Evolutionary conservation across 2,888 invertebrate species (phyloP), one percentile per base, ranked within the genome.

Genomic region (Agrotis ipsilon): DNA sequence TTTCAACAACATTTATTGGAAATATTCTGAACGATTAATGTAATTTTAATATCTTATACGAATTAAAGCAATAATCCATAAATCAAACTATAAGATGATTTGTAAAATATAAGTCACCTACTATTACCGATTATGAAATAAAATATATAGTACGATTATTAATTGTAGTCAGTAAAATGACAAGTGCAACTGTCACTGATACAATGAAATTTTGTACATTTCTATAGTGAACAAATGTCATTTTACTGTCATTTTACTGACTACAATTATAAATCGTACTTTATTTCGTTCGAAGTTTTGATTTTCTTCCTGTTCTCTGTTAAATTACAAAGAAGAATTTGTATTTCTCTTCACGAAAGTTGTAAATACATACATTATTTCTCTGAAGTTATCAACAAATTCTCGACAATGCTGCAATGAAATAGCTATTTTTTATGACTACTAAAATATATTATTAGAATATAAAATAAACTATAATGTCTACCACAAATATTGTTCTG

Each of bases 41-140:
- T 68, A 54, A 72, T 76, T 61, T 55, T 55, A 60, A 67, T 67
- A 43, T 11, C 39, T 1, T n/a, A 60, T 64, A 68, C 18, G 48
- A 69, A 49, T 21, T 5, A 24, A 46, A 72, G 61, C 61, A 80
- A 67, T 79, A 65, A 55, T n/a, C 70, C 19, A n/a, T 27, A 1
- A 14, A 49, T 58, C 13, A 27, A 45, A 61, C 3, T 65, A 14
- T 32, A 24, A 49, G 48, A 59, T 21, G 49, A 64, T 21, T 55
- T 63, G 13, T 70, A 43, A 24, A 32, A 46, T 58, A 13, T 39
- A 51, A 68, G 27, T 58, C 11, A 1, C 54, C 6, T 62, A 32
- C 21, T 48, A 45, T 49, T 58, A 21, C 9, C 14, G 14, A 14
- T 65, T 19, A 19, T 21, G 13, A 27, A 60, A 46, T 18, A 60